Base-by-base conservation (phyloP, 2,888 invertebrate genomes). In the Noctua pronuba region DNA sequence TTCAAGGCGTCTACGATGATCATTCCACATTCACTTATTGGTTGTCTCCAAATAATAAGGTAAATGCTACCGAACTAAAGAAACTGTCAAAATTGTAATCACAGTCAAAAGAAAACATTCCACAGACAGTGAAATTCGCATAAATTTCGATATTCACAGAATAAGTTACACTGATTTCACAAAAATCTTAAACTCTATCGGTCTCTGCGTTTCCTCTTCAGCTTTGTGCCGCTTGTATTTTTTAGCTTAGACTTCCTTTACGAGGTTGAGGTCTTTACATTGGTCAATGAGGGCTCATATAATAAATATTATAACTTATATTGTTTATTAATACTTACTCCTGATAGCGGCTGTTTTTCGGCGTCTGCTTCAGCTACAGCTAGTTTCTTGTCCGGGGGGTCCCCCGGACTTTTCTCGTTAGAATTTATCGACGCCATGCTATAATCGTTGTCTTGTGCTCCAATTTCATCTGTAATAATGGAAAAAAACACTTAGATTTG, bases 341-440 rank as follows among this genome's bases (percentile, higher is more conserved):
- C 96, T 41, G 96, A 96, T 21, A 96, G 83, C 0, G 96, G 96
- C 88, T 96, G 96, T 91, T 96, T 96, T 77, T 97, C 96, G 1
- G 96, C 95, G 79, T 97, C 96, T 0, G 93, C 92, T 18, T 97
- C 96, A 13, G 92, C 90, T 80, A 95, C 96, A 11, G 92, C 90
- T 80, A 95, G 84, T 85, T 94, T 95, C 92, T 95, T 95, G 49
- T 96, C 96, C 24, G 95, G 95, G 3, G 95, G 95, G 72, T 95
- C 96, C 2, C 92, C 94, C 1, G 94, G 94, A 87, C 95, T 94
- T 84, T 95, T 95, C 2, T 94, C 95, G 82, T 88, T 94, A 5
- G 95, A 94, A 88, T 95, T 96, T 95, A 97, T 93, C 77, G 97
- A 96, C 87, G 95, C 94, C 97, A 97, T 97, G 70, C 88, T 96